phyloP scores from a whole-genome alignment of 2,888 invertebrate species.

The Caenorhabditis afra region DNA sequence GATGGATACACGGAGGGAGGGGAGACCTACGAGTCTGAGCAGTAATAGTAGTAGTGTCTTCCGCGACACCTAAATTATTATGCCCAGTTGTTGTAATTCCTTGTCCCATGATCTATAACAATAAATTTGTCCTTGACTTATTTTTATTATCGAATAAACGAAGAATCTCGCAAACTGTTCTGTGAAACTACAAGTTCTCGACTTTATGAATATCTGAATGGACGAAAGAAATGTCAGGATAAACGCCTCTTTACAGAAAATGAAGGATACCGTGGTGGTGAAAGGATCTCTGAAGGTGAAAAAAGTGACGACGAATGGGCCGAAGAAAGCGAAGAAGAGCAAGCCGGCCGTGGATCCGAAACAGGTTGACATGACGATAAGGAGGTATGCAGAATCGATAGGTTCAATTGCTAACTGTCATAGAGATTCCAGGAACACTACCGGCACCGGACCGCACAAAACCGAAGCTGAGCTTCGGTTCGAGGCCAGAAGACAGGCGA shows the following conservation, averaged over 20 bases:
- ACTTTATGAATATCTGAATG: slow-evolving; percentile 1
- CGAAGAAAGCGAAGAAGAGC: slow-evolving; percentile 65
- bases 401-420: slow-evolving; percentile 10
- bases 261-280: slow-evolving; percentile 67
- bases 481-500: slow-evolving; percentile 74
- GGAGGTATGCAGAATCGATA: slow-evolving; percentile 21
- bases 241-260: slow-evolving; percentile 13
- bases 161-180: slow-evolving; percentile 11
- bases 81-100: slow-evolving; percentile 25
- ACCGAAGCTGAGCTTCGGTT: slow-evolving; percentile 79
- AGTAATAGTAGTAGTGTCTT: slow-evolving; percentile 26
- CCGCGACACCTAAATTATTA: slow-evolving; percentile 17
- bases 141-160: slow-evolving; percentile 33
- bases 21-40: slow-evolving; percentile 58
- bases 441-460: slow-evolving; percentile 64
- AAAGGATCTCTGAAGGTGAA: slow-evolving; percentile 73
- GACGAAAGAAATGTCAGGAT: neutral
- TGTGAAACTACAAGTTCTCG: neutral
- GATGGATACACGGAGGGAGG: slow-evolving; percentile 55
- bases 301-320: slow-evolving; percentile 57
- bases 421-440: slow-evolving; percentile 51
- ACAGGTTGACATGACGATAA: slow-evolving; percentile 65
- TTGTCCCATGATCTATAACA: slow-evolving; percentile 39
- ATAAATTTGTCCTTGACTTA: slow-evolving; percentile 15
- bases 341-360: slow-evolving; percentile 66